Evolutionary conservation across 2,113 vertebrate species (phyloP).

Genomic region (Anarhynchus alexandrinus): DNA sequence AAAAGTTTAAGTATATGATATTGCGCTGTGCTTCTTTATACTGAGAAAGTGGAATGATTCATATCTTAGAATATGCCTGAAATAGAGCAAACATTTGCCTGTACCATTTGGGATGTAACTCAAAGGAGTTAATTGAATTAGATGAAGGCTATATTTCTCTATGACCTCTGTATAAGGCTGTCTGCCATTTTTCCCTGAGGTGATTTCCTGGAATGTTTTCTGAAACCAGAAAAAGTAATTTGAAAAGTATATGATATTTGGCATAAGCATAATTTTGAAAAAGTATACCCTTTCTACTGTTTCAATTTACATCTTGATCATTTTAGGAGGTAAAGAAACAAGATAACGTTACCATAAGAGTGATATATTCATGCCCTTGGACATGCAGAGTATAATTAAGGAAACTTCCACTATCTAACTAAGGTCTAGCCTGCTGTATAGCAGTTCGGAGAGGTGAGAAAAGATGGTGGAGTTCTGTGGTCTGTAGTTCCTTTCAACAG

Average conservation of each 20-base stretch:
- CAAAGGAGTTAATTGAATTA: constrained; percentile 35
- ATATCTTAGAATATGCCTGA: background rate
- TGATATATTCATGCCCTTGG: background rate
- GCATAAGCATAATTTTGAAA: background rate
- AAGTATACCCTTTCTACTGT: background rate
- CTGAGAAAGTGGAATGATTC: background rate
- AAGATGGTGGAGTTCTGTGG: background rate
- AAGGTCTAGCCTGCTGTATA: background rate
- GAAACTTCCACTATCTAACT: background rate
- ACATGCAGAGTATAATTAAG: background rate
- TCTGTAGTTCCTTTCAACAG: background rate
- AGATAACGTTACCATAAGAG: background rate
- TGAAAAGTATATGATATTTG: background rate
- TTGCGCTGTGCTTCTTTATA: background rate
- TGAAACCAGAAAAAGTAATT: background rate
- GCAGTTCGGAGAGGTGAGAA: background rate
- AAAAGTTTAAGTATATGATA: background rate
- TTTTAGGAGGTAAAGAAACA: background rate
- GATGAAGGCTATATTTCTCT: background rate
- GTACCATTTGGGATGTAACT: background rate
- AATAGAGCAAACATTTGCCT: background rate
- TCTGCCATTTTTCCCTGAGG: background rate
- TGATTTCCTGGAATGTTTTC: background rate
- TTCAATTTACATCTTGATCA: background rate
- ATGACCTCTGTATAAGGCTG: background rate